phyloP scores from a whole-genome alignment of 2,888 invertebrate species.

The Ceratothoa steindachneri region DNA sequence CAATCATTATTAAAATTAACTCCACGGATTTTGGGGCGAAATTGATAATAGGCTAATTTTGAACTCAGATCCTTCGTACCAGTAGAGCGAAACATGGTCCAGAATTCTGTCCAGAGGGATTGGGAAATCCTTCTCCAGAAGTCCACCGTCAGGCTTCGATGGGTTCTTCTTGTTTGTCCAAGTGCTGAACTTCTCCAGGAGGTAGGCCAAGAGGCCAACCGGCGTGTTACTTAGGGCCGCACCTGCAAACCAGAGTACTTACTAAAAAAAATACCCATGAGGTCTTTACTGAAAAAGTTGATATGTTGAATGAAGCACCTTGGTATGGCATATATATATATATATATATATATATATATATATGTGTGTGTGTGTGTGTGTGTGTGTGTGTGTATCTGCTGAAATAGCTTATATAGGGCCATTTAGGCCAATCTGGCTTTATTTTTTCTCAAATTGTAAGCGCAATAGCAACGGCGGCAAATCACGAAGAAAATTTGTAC shows the following conservation, averaged over 20 bases:
- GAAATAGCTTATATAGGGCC: background rate
- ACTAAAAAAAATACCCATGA: no score
- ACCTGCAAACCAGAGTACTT: no score
- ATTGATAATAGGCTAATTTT: background rate
- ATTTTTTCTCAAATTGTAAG: no score
- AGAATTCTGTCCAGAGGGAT: slow-evolving; percentile 68
- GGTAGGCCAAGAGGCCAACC: slow-evolving; percentile 79
- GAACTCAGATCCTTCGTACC: slow-evolving; percentile 54
- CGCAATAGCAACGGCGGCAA: no score
- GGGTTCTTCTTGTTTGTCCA: slow-evolving; percentile 63
- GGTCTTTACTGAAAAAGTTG: no score
- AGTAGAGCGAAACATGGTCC: slow-evolving; percentile 78
- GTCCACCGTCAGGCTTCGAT: slow-evolving; percentile 62
- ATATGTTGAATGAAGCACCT: no score
- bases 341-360: background rate
- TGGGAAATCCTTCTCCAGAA: slow-evolving; percentile 56
- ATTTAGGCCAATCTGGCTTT: background rate
- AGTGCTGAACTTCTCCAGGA: slow-evolving; percentile 80
- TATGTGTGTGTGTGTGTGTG: background rate
- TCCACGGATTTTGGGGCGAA: no score
- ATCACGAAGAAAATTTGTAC: no score
- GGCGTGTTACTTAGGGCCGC: slow-evolving; percentile 70
- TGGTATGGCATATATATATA: background rate
- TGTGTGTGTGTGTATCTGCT: background rate
- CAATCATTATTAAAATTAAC: no score